Base-by-base conservation (phyloP, 2,797 vertebrate species). In the Semotilus atromaculatus region DNA sequence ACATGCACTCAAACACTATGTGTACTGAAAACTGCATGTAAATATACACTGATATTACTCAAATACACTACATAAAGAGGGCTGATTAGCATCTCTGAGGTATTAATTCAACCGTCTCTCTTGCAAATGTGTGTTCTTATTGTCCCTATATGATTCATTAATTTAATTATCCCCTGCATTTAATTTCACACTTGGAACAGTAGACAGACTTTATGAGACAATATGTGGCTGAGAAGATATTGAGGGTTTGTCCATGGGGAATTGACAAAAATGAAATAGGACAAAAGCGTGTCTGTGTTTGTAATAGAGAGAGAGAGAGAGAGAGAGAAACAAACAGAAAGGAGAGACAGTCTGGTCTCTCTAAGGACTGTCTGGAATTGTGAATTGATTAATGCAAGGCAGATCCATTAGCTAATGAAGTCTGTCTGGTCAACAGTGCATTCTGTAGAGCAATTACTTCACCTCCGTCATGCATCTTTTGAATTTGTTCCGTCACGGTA, bases 331-430 rank as follows among this genome's bases (percentile, higher is more conserved):
- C 55, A 60, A 36, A 78, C 70, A 14, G 64, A 48, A 76, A 43
- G 74, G 72, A 75, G 48, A 64, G 80, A 53, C 34, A 51, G 87
- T 85, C 88, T 87, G 60, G 75, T 82, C 70, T 64, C 81, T 80
- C 66, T 66, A 58, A 88, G 88, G 70, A 64, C 87, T 90, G 90
- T 91, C 91, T 88, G 87, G 87, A 83, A 86, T 78, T 83, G 82
- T 89, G 88, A 89, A 91, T 90, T 91, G 90, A 92, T 92, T 92
- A 90, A 89, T 81, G 58, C 66, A 89, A 87, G 86, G 81, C 81
- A 86, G 85, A 88, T 87, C 90, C 86, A 91, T 91, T 90, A 91
- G 90, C 89, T 92, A 92, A 92, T 91, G 91, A 90, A 90, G 83
- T 84, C 86, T 86, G 86, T 86, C 88, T 88, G 86, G 85, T 88